Evolutionary conservation across 1,140 invertebrate species (phyloP).

Genomic region (Brachionus angularis): DNA sequence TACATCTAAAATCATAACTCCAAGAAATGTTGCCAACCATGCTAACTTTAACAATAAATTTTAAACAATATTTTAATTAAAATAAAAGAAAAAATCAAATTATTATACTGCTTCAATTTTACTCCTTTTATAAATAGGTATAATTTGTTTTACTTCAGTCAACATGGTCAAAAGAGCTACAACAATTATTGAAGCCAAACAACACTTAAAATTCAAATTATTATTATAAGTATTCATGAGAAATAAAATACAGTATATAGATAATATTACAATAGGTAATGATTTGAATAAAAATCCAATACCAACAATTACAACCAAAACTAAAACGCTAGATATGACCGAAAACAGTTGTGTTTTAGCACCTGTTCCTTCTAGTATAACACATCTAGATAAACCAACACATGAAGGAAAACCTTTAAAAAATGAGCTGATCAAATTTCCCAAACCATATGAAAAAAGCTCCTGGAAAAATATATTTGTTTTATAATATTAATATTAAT

Average conservation of each 20-base stretch:
- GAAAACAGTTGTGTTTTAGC: slow-evolving; percentile 57
- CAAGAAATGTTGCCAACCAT: slow-evolving; percentile 44
- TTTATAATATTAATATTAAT: no score
- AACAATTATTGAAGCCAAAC: slow-evolving; percentile 59
- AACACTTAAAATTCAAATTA: neutral
- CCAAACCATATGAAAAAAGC: slow-evolving; percentile 60
- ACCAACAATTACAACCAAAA: slow-evolving; percentile 60
- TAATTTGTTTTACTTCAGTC: slow-evolving; percentile 55
- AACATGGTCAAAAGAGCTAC: slow-evolving; percentile 60
- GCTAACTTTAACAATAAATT: slow-evolving; percentile 46
- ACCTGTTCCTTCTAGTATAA: slow-evolving; percentile 58
- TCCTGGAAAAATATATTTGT: no score
- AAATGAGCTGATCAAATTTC: slow-evolving; percentile 59
- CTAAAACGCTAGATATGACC: slow-evolving; percentile 47
- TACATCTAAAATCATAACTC: slow-evolving; percentile 43
- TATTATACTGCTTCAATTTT: neutral
- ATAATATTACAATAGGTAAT: slow-evolving; percentile 58
- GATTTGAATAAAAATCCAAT: slow-evolving; percentile 57
- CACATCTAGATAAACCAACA: slow-evolving; percentile 60
- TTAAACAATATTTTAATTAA: no score
- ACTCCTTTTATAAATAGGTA: slow-evolving; percentile 52
- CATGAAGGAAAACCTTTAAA: slow-evolving; percentile 61
- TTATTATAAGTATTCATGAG: neutral
- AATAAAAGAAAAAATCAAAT: no score
- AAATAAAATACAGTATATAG: neutral